These are phyloP conservation scores for Alviniconcha marisindica DNA, from an alignment of 1,140 invertebrate genomes.

Conservation along the genomic window DNA sequence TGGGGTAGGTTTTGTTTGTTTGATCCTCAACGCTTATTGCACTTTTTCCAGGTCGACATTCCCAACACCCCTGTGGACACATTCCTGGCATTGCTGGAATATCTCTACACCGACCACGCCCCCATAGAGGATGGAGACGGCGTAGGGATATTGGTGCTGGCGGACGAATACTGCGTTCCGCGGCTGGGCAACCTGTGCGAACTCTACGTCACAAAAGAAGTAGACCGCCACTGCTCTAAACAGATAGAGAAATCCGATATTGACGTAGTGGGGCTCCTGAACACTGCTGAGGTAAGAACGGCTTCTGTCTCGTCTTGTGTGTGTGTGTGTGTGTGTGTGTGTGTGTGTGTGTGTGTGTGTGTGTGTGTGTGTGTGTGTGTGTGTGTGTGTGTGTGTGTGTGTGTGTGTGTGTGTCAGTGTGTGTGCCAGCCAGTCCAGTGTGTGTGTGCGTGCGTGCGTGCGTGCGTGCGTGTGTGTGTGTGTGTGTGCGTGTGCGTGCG, in stretches of 20 bases:
- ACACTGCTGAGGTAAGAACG: constrained; percentile 63
- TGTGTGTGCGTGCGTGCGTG: not conserved
- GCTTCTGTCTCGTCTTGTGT: not conserved
- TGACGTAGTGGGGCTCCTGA: constrained; percentile 70
- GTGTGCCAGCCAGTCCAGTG: not conserved
- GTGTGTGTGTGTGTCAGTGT: not conserved
- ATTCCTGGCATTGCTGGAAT: constrained; percentile 69
- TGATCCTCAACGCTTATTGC: too few relatives aligned
- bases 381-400: constrained; percentile 2
- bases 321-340: not conserved
- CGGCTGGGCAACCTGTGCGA: constrained; percentile 69
- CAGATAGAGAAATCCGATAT: constrained; percentile 69
- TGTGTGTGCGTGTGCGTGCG: constrained; percentile 1
- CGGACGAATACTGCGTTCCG: constrained; percentile 67
- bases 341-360: not conserved
- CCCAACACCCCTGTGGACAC: constrained; percentile 56
- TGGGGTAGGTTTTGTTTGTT: not conserved
- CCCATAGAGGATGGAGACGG: constrained; percentile 67
- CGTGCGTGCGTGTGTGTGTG: not conserved
- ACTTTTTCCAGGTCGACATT: constrained; percentile 58
- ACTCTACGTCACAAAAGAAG: constrained; percentile 72
- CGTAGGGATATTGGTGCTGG: constrained; percentile 63
- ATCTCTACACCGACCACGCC: constrained; percentile 72
- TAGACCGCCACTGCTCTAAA: constrained; percentile 62
- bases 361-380: not conserved